These are phyloP conservation scores for Gallinago media DNA, from an alignment of 2,113 vertebrate genomes.

Conservation along the genomic window DNA sequence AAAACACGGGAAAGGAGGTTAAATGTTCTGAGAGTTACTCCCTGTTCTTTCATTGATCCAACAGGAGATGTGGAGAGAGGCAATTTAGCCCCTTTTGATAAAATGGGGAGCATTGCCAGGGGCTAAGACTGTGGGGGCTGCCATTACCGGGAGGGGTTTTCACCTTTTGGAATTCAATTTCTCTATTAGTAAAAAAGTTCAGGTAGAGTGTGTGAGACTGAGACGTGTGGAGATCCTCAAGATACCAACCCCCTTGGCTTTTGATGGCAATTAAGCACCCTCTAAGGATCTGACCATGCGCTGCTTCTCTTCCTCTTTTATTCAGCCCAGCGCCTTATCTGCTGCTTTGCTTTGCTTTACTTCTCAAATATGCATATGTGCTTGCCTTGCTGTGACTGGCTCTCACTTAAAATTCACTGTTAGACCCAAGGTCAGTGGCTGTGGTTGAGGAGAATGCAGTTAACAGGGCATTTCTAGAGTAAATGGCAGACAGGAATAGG, in stretches of 20 bases:
- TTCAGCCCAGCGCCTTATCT: background rate
- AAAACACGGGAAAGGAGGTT: background rate
- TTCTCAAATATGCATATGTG: background rate
- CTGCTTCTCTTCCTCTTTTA: background rate
- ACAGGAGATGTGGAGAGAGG: background rate
- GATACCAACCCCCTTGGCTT: background rate
- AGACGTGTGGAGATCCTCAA: background rate
- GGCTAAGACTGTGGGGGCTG: background rate
- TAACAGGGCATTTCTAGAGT: background rate
- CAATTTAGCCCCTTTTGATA: background rate
- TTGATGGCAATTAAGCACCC: background rate
- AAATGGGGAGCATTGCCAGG: background rate
- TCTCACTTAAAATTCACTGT: constrained; percentile 4
- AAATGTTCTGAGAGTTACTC: background rate
- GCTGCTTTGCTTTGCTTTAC: background rate
- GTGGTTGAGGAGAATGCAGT: background rate
- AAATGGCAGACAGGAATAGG: background rate
- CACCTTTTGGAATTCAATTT: background rate
- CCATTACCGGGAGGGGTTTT: background rate
- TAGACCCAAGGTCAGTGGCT: background rate
- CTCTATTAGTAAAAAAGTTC: background rate
- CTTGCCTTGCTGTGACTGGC: background rate
- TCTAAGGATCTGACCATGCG: background rate
- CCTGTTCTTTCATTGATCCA: background rate
- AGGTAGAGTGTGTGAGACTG: background rate